Evolutionary conservation across 2,797 vertebrate species (phyloP).

Genomic region (Sciurus carolinensis): DNA sequence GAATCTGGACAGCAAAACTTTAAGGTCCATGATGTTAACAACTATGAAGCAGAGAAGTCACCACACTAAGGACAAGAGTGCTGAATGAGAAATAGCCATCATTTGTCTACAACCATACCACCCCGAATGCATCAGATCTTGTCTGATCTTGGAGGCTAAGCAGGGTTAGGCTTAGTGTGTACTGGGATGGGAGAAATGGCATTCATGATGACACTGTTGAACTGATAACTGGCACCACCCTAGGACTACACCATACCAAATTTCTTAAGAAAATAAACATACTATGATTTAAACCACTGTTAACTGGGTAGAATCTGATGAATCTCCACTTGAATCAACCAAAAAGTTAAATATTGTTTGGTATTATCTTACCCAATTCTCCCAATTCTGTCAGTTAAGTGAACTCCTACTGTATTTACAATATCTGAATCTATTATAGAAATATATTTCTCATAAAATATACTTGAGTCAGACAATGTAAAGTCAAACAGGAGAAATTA

Average conservation of each 20-base stretch:
- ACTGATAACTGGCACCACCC: not conserved
- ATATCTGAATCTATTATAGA: not conserved
- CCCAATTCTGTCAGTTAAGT: not conserved
- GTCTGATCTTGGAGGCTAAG: too few species aligned
- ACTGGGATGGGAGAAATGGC: not conserved
- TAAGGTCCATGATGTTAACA: not conserved
- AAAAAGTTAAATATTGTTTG: not conserved
- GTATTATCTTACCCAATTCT: not conserved
- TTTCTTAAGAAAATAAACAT: not conserved
- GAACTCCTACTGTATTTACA: not conserved
- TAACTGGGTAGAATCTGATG: not conserved
- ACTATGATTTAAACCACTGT: not conserved
- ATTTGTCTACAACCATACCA: too few species aligned
- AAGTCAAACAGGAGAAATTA: constrained; percentile 24
- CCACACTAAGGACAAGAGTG: not conserved
- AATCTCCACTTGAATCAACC: not conserved
- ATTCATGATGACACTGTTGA: not conserved
- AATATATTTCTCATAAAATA: constrained; percentile 18
- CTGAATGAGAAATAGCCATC: too few species aligned
- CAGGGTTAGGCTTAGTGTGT: too few species aligned
- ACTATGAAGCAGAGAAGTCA: not conserved
- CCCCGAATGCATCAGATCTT: too few species aligned
- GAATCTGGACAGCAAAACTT: not conserved
- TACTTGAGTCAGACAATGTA: not conserved
- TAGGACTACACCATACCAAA: not conserved